These are phyloP conservation scores for Acanthoscelides obtectus DNA, from an alignment of 2,888 invertebrate species.

Conservation along the genomic window DNA sequence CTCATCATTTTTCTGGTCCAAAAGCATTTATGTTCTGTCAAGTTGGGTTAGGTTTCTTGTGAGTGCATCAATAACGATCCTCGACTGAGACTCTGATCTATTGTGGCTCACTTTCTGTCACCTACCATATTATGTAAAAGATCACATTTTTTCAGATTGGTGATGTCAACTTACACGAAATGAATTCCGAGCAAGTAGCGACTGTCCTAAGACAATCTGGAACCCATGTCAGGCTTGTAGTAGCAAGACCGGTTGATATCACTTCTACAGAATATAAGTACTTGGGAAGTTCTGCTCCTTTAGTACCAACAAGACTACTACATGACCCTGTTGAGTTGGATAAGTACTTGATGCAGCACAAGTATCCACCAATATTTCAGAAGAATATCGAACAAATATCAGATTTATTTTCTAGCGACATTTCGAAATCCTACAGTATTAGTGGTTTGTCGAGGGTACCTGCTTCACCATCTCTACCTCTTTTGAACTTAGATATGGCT, in stretches of 20 bases:
- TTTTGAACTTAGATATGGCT: constrained; percentile 49
- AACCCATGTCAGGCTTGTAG: constrained; percentile 89
- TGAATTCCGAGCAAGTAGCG: constrained; percentile 98
- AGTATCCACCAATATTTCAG: constrained; percentile 68
- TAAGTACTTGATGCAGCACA: constrained; percentile 78
- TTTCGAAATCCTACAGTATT: constrained; percentile 35
- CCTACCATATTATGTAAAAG: too few relatives aligned
- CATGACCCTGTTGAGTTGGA: constrained; percentile 85
- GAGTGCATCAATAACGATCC: too few relatives aligned
- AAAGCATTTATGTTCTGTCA: too few relatives aligned
- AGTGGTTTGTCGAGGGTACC: constrained; percentile 41
- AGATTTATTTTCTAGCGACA: constrained; percentile 44
- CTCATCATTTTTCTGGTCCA: too few relatives aligned
- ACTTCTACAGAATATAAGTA: constrained; percentile 56
- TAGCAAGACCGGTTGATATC: constrained; percentile 84
- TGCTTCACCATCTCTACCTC: constrained; percentile 47
- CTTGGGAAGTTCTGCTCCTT: constrained; percentile 55
- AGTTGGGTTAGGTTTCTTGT: too few relatives aligned
- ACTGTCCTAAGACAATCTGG: constrained; percentile 93
- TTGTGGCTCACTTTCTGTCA: too few relatives aligned
- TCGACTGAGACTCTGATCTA: too few relatives aligned
- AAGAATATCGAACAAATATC: constrained; percentile 29
- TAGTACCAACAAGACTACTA: constrained; percentile 68
- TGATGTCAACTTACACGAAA: constrained; percentile 78
- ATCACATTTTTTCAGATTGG: too few relatives aligned